Base-by-base conservation (phyloP, 2,797 vertebrate species). In the Lophotriccus pileatus region DNA sequence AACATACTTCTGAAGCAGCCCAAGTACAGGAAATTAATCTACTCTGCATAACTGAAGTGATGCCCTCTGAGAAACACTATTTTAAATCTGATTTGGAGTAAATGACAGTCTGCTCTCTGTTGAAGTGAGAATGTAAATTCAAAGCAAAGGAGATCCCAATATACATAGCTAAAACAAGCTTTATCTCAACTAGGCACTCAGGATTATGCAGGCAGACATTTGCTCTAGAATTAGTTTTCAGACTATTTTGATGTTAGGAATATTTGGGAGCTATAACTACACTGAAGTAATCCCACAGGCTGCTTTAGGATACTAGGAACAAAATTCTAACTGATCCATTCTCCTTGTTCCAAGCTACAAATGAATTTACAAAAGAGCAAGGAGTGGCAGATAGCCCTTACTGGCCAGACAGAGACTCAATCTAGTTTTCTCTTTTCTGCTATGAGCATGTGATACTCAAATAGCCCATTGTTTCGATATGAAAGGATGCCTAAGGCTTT, bases 401-500 rank as follows among this genome's bases (percentile, higher is more conserved):
- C 1, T 58, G 24, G 27, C 24, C 75, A 84, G 27, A 50, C 4
- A 55, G 10, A 77, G 19, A 12, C 15, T 60, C 56, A 46, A 12
- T 25, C 27, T 15, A 62, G 39, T 43, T 3, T 47, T 2, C 9
- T 32, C 46, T 77, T 85, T 53, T 6, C 49, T 78, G 37, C 37
- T 50, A 8, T 14, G 14, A 94, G 27, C 22, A 75, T 19, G 17
- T 34, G 32, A 34, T 5, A 58, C 25, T 72, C 37, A 72, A 81
- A 86, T 4, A 90, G 5, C 3, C 28, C 17, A 36, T 4, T n/a
- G 21, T 53, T 88, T 77, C 0, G 0, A n/a, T 19, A 59, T 3
- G 19, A 81, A 87, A 91, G 14, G 6, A 64, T 32, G 9, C 4
- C 41, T 46, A 63, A 72, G 25, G 41, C 34, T 37, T 75, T 72